A percentile compares a stretch with the other conserved stretches of the same genome.
Conservation (phyloP, 2,113 vertebrate genomes). For the Tylochromis polylepis region DNA sequence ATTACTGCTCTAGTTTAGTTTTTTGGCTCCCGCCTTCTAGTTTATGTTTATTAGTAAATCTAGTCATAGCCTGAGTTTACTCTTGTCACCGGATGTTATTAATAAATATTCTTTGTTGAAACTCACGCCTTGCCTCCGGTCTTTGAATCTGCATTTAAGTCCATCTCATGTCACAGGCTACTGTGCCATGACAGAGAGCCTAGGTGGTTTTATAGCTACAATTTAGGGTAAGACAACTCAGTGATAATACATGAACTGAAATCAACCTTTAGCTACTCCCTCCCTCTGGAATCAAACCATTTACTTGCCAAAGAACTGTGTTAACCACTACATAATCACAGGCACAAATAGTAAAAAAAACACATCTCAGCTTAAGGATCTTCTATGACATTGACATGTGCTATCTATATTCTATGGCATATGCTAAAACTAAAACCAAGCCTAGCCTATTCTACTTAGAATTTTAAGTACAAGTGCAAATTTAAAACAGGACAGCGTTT, state of each 20-base stretch:
- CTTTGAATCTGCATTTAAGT: no score
- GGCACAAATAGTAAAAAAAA: not conserved
- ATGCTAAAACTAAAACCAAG: not conserved
- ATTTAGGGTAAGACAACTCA: not conserved
- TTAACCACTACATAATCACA: not conserved
- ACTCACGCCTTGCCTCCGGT: no score
- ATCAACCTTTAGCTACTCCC: not conserved
- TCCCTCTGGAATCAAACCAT: not conserved
- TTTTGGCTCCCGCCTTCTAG: no score
- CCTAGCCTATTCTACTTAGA: not conserved
- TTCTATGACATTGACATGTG: not conserved
- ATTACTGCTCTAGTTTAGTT: no score
- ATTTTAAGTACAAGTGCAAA: not conserved
- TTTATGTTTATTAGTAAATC: no score
- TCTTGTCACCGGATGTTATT: no score
- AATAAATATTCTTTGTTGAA: no score
- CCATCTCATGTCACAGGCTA: no score
- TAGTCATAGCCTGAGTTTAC: no score
- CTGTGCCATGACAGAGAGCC: no score
- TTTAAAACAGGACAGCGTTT: not conserved
- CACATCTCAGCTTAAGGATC: not conserved
- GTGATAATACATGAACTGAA: not conserved
- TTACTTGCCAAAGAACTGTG: not conserved
- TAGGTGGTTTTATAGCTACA: not conserved
- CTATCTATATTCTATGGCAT: no score